Percentiles rank a stretch among this genome's conserved stretches.
phyloP scores from a whole-genome alignment of 2,888 invertebrate species.

The Heteromyza rotundicornis region DNA sequence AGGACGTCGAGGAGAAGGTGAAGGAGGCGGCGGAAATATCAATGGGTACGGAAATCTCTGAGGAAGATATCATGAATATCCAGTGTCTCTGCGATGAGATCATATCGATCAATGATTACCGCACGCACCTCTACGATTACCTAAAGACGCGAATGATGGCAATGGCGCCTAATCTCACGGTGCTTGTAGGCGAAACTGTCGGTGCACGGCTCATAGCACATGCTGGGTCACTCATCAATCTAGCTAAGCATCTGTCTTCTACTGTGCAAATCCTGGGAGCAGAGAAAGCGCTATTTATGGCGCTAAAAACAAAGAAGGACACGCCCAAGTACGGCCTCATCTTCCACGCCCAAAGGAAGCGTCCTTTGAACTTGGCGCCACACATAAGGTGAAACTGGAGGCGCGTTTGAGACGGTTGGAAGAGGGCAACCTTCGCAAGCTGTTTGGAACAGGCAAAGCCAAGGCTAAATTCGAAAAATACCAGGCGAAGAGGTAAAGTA shows the following conservation, averaged over 20 bases:
- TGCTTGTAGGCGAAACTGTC: constrained; percentile 94
- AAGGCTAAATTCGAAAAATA: constrained; percentile 94
- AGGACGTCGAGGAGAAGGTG: constrained; percentile 90
- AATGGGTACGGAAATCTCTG: constrained; percentile 98
- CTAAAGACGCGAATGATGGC: constrained; percentile 97
- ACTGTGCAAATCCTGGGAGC: constrained; percentile 98
- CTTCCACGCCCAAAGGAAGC: constrained; percentile 93
- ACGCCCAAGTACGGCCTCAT: constrained; percentile 99
- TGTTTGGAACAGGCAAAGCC: constrained; percentile 89
- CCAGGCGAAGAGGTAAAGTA: constrained; percentile 66
- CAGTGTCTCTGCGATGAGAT: constrained; percentile 93
- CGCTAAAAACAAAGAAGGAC: constrained; percentile 95
- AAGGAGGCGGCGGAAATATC: constrained; percentile 98
- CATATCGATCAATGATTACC: constrained; percentile 88
- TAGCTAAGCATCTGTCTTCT: constrained; percentile 98
- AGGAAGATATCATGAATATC: constrained; percentile 93
- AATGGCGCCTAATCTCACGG: constrained; percentile 96
- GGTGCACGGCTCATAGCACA: constrained; percentile 97
- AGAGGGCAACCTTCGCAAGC: constrained; percentile 79
- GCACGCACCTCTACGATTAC: constrained; percentile 90
- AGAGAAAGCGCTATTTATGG: constrained; percentile 96
- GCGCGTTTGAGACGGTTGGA: constrained; percentile 79
- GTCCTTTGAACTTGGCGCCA: constrained; percentile 82
- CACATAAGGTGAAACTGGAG: constrained; percentile 89
- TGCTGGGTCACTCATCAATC: constrained; percentile 94